Evolutionary conservation across 2,888 invertebrate species (phyloP).

Genomic region (Nudaria mundana): DNA sequence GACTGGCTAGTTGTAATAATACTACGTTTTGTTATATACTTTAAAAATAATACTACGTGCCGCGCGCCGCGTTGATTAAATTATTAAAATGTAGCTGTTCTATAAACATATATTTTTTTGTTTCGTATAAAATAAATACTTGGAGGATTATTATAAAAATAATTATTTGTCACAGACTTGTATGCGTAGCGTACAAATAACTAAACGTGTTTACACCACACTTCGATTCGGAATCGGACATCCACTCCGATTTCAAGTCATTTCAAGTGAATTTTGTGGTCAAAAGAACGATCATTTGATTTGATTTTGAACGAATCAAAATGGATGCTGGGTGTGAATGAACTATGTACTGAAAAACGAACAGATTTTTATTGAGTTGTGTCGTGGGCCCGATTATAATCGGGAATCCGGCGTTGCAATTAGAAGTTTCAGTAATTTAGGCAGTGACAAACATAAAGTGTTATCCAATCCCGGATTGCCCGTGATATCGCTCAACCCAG

Average conservation of each 20-base stretch:
- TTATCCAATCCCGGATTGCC: conserved; percentile 46
- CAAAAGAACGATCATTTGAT: conserved; percentile 71
- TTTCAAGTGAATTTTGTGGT: too few relatives aligned
- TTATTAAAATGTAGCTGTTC: too few relatives aligned
- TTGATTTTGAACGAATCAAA: conserved; percentile 81
- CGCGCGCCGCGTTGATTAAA: too few relatives aligned
- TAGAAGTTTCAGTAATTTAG: conserved; percentile 61
- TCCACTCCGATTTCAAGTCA: conserved; percentile 48
- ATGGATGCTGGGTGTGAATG: conserved; percentile 82
- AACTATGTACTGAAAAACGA: conserved; percentile 80
- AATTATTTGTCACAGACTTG: too few relatives aligned
- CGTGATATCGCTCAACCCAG: conserved; percentile 56
- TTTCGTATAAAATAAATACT: too few relatives aligned
- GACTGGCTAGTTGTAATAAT: too few relatives aligned
- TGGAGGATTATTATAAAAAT: too few relatives aligned
- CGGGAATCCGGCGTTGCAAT: conserved; percentile 68
- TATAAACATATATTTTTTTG: too few relatives aligned
- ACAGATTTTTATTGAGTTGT: conserved; percentile 79
- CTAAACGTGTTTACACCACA: conserved; percentile 51
- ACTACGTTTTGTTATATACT: too few relatives aligned
- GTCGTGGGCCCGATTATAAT: conserved; percentile 75
- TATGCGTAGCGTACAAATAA: conserved; percentile 16
- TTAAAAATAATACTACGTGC: too few relatives aligned
- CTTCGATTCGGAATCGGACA: conserved; percentile 28
- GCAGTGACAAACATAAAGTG: conserved; percentile 60